Evolutionary conservation across 1,140 invertebrate genomes (phyloP).

Genomic region (Samia ricini): DNA sequence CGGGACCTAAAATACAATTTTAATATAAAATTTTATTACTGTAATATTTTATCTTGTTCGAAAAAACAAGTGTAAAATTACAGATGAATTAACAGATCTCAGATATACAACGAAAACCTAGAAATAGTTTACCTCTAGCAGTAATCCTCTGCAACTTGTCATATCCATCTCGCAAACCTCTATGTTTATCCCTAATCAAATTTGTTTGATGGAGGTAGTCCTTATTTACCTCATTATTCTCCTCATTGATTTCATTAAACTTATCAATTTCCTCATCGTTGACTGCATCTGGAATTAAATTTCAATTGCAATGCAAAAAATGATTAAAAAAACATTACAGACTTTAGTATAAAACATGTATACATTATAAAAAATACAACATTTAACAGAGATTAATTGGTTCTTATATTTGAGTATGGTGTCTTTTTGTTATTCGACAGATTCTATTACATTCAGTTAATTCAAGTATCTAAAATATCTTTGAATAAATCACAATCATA

Average conservation of each 20-base stretch:
- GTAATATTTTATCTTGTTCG: background rate
- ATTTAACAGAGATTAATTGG: too few relatives aligned
- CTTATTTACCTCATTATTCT: constrained; percentile 68
- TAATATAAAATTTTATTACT: background rate
- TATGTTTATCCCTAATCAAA: constrained; percentile 86
- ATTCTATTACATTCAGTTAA: too few relatives aligned
- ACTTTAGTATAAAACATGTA: too few relatives aligned
- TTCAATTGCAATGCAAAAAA: background rate
- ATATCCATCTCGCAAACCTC: constrained; percentile 88
- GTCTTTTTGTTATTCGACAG: too few relatives aligned
- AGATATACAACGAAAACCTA: too few relatives aligned
- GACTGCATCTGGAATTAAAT: constrained; percentile 72
- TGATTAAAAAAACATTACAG: background rate
- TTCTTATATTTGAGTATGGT: too few relatives aligned
- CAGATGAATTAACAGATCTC: background rate
- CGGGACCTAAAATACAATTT: constrained; percentile 72
- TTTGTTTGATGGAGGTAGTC: constrained; percentile 83
- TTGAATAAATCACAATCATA: too few relatives aligned
- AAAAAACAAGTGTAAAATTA: background rate
- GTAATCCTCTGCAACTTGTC: constrained; percentile 87
- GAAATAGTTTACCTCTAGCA: constrained; percentile 79
- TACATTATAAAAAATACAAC: too few relatives aligned
- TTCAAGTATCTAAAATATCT: too few relatives aligned
- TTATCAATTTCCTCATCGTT: constrained; percentile 82
- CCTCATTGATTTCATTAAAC: constrained; percentile 76